These are phyloP conservation scores for Rhorus exstirpatorius DNA, from an alignment of 2,888 invertebrate species.

Conservation along the genomic window DNA sequence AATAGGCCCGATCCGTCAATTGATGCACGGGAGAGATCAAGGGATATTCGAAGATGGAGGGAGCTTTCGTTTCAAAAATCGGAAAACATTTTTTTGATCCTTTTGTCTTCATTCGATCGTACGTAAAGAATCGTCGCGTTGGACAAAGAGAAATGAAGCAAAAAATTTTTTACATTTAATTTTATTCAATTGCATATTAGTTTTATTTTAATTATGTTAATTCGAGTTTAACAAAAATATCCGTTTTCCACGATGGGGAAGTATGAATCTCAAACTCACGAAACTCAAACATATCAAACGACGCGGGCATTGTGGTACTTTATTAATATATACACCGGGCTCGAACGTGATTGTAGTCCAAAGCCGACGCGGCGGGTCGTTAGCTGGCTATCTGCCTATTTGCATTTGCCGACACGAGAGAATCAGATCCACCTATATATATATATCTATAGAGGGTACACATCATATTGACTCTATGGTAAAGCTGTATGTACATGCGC, in stretches of 20 bases:
- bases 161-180: no score
- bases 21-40: not conserved
- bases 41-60: not conserved
- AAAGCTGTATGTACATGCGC: conserved; percentile 30
- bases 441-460: not conserved
- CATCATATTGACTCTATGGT: not conserved
- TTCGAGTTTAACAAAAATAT: no score
- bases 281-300: not conserved
- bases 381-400: conserved; percentile 53
- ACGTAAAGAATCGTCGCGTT: no score
- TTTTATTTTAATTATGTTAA: no score
- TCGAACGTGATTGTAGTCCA: conserved; percentile 19
- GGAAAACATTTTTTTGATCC: not conserved
- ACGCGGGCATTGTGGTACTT: not conserved
- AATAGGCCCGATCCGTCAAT: conserved; percentile 23
- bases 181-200: no score
- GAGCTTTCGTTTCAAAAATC: not conserved
- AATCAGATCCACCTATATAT: conserved; percentile 19
- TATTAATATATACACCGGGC: conserved; percentile 25
- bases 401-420: conserved; percentile 64
- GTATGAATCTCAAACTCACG: not conserved
- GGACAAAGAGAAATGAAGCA: no score
- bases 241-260: no score
- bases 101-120: no score
- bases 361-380: conserved; percentile 33